Evolutionary conservation across 2,113 vertebrate genomes (phyloP), one percentile per base, ranked within the genome.

Genomic region (Aegotheles bennettii): DNA sequence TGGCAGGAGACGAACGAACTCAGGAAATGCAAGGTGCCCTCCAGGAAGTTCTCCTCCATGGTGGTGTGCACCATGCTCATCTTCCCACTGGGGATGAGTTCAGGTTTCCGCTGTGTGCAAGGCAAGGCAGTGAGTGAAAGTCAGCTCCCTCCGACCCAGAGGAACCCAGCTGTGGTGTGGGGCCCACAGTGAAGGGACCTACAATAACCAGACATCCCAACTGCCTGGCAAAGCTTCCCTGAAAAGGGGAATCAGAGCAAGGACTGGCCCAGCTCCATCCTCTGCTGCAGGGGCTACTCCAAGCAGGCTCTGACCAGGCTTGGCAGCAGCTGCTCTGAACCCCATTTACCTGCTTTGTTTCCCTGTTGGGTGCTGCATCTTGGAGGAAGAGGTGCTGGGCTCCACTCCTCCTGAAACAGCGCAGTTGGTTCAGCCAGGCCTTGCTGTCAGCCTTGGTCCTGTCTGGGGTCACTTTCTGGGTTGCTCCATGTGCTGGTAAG

Each of bases 11-110:
- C 96, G 13, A 99, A 98, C 74, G 99, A 98, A 2, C 97, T 99
- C 64, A 99, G 96, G 88, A 99, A 98, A 94, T 99, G 98, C 96
- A 99, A 78, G 18, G 99, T 99, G 40, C 98, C 99, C 87, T 99
- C 98, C 23, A 98, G 94, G 86, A 98, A 98, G 85, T 98, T 98
- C 95, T 99, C 99, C 51, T 99, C 98, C 7, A 99, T 99, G 24
- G 99, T 99, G 78, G 95, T 98, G 73, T 96, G 95, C 15, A 99
- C 98, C 97, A 99, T 97, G 36, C 98, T 98, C 91, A 99, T 97
- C 96, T 98, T 98, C 93, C 98, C 98, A 3, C 95, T 97, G 71
- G 98, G 98, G 31, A 99, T 97, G 65, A 98, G 97, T 79, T 98
- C 96, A 20, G 98, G 64, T 64, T 97, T 97, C 89, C 26, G 89